Evolutionary conservation across 1,140 invertebrate species (phyloP), one percentile per base, ranked within the genome.

Genomic region (Geopemphigus sp.): DNA sequence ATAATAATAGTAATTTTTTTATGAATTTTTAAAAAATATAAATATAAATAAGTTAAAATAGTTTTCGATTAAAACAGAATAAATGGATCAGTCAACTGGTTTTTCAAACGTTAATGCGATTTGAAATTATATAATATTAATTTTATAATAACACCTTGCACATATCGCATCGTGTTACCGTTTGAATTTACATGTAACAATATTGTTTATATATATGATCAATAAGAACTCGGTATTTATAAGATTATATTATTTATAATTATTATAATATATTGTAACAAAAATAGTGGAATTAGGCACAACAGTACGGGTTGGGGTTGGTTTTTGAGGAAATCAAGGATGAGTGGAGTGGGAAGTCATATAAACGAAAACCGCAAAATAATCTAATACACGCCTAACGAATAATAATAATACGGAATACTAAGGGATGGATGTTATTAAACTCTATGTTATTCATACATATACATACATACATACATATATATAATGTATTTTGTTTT

Each of bases 11-110:
- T 76, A 39, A 39, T 39, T 39, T 39, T 39, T 39, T 39, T 57
- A 63, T 63, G 72, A 56, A 76, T 59, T 76, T 74, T 76, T 76
- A 56, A 76, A 76, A 76, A 76, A 61, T 78, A 78, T 61, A 78
- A 76, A 78, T 78, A 78, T 78, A 78, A 78, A 78, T 78, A 78
- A 78, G 56, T 78, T 78, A 78, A 78, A 78, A 76, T 76, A 78
- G 74, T 61, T 78, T 78, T 78, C 74, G 57, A 78, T 61, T 59
- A 61, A 78, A 78, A 78, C 74, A 78, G 74, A 78, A 78, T 32
- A 61, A 78, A 78, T 78, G 74, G 57, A 78, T 78, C 74, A 78
- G 74, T 78, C 74, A 78, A 63, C 74, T 78, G 74, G 57, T 63
- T 78, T n/a, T n/a, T 78, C 74, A 78, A 78, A 78, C 56, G 56